Conservation (phyloP, 2,797 vertebrate genomes). For the Lagocephalus sceleratus region DNA sequence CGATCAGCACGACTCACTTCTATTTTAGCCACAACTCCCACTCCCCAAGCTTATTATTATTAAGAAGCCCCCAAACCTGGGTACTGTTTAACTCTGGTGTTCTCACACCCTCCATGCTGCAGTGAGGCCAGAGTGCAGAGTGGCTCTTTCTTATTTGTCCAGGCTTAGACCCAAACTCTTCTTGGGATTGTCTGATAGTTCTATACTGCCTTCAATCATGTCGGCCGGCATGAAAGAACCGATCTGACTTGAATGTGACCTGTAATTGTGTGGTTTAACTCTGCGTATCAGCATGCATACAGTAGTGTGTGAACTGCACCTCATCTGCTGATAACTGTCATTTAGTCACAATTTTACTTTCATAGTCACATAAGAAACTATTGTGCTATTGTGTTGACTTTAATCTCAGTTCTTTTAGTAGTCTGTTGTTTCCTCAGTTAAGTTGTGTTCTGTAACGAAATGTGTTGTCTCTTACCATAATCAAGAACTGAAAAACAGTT, state of each 20-base stretch:
- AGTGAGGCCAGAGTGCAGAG: constrained; percentile 63
- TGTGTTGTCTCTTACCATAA: no score
- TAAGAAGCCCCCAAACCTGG: constrained; percentile 55
- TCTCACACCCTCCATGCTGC: constrained; percentile 70
- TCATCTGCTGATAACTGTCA: no score
- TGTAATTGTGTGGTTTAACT: constrained; percentile 37
- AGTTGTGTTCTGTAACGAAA: no score
- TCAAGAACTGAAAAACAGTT: no score
- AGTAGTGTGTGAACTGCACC: no score
- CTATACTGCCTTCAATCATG: constrained; percentile 60
- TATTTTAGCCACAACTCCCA: constrained; percentile 67
- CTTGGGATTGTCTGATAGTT: constrained; percentile 46
- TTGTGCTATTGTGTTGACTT: no score
- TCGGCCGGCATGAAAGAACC: constrained; percentile 36
- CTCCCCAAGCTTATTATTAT: constrained; percentile 59
- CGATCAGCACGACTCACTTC: constrained; percentile 48
- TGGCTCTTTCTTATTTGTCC: constrained; percentile 45
- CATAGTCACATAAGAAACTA: no score
- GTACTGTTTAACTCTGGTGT: constrained; percentile 62
- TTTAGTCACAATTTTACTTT: no score
- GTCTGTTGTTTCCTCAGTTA: no score
- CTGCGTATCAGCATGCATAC: constrained; percentile 5
- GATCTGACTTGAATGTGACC: constrained; percentile 43
- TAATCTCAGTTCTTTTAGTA: no score
- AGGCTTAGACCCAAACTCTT: constrained; percentile 55